Evolutionary conservation across 2,888 invertebrate species (phyloP).

Genomic region (Heliconius ethilla): DNA sequence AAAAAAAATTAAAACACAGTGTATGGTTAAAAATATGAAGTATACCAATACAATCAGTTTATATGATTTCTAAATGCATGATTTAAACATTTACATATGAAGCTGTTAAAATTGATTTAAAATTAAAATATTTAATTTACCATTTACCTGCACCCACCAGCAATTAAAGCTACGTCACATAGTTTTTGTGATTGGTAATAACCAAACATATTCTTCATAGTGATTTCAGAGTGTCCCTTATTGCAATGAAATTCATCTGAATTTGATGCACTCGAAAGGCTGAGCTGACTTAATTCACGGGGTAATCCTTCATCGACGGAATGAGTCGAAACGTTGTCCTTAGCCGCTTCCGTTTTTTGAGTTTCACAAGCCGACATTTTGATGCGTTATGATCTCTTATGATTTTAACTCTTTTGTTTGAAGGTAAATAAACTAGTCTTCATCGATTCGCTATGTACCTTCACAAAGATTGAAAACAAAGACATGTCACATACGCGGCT

Average conservation of each 20-base stretch:
- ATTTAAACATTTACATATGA: not conserved
- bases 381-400: slow-evolving; percentile 30
- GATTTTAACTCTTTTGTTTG: slow-evolving; percentile 30
- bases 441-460: slow-evolving; percentile 37
- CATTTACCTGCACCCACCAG: slow-evolving; percentile 85
- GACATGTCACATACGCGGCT: slow-evolving; percentile 49
- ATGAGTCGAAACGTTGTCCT: slow-evolving; percentile 77
- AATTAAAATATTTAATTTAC: slow-evolving; percentile 14
- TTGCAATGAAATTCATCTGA: slow-evolving; percentile 90
- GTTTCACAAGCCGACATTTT: slow-evolving; percentile 74
- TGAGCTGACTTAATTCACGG: slow-evolving; percentile 85
- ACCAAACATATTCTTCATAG: slow-evolving; percentile 90
- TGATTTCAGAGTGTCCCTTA: slow-evolving; percentile 90
- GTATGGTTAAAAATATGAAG: slow-evolving; percentile 5
- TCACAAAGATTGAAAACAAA: slow-evolving; percentile 60
- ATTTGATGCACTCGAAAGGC: slow-evolving; percentile 85
- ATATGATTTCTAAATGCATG: not conserved
- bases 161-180: slow-evolving; percentile 93
- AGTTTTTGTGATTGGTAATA: slow-evolving; percentile 91
- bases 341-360: slow-evolving; percentile 69
- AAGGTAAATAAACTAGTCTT: slow-evolving; percentile 40
- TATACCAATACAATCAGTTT: not conserved
- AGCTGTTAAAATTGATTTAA: not conserved
- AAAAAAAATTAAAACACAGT: not conserved
- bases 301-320: slow-evolving; percentile 83